Evolutionary conservation across 2,797 vertebrate genomes (phyloP).

Genomic region (Morelia viridis): DNA sequence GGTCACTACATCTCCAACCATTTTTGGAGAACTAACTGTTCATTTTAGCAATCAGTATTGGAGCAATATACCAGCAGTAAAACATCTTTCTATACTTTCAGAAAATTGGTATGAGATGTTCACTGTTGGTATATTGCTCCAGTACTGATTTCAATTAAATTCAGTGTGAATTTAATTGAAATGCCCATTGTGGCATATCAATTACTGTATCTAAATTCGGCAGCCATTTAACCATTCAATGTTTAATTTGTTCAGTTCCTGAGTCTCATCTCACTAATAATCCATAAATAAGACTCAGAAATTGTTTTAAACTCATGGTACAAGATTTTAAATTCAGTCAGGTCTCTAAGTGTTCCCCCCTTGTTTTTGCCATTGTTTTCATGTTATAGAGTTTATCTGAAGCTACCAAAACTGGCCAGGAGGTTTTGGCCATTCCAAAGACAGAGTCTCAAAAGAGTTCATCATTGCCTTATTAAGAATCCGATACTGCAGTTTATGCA

Average conservation of each 20-base stretch:
- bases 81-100: neutral
- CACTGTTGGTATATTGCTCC: neutral
- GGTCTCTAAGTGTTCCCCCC: neutral
- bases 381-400: neutral
- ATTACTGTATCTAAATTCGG: neutral
- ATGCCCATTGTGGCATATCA: neutral
- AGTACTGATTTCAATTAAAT: neutral
- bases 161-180: neutral
- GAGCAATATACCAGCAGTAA: neutral
- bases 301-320: neutral
- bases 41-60: neutral
- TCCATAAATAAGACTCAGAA: neutral
- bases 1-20: neutral
- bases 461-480: neutral
- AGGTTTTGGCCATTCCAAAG: neutral
- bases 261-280: neutral
- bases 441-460: neutral
- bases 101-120: neutral
- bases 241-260: neutral
- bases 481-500: neutral
- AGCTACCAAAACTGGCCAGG: neutral
- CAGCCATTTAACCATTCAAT: neutral
- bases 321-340: neutral
- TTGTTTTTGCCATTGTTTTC: neutral
- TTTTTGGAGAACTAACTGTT: neutral